Percentiles rank a stretch among this genome's conserved stretches.
Conservation (phyloP, 1,140 invertebrate genomes). For the Orchesella cincta region DNA sequence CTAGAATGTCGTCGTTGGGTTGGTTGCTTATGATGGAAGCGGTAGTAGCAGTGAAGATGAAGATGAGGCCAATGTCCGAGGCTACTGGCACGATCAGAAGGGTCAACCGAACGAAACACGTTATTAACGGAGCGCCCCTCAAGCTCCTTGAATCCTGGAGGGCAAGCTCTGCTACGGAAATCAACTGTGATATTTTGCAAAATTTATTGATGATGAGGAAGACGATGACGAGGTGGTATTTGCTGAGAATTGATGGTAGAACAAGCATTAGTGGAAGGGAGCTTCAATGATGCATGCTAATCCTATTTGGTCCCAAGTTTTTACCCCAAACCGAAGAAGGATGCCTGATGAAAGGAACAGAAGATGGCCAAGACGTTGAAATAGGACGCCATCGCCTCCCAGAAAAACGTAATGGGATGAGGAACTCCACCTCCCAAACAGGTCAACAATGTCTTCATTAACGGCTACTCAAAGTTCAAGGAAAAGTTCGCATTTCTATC, state of each 20-base stretch:
- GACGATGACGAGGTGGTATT: no score
- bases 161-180: not conserved
- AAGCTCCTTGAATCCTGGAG: not conserved
- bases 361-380: conserved; percentile 28
- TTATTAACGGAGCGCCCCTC: not conserved
- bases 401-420: conserved; percentile 47
- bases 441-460: conserved; percentile 1
- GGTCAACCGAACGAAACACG: not conserved
- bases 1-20: conserved; percentile 52
- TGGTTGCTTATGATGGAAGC: conserved; percentile 58
- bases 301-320: not conserved
- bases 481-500: conserved; percentile 58
- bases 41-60: conserved; percentile 47
- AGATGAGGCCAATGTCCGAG: conserved; percentile 25
- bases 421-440: conserved; percentile 38
- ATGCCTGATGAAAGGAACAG: not conserved
- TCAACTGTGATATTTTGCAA: not conserved
- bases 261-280: not conserved
- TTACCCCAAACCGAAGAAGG: conserved; percentile 36
- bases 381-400: conserved; percentile 44
- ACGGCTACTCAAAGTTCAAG: conserved; percentile 48
- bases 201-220: conserved; percentile 11
- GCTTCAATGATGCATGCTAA: not conserved
- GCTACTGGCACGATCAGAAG: not conserved
- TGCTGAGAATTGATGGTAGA: no score